These are phyloP conservation scores for Melanotaenia parkinsoni DNA, from an alignment of 2,797 vertebrate genomes.

Conservation along the genomic window DNA sequence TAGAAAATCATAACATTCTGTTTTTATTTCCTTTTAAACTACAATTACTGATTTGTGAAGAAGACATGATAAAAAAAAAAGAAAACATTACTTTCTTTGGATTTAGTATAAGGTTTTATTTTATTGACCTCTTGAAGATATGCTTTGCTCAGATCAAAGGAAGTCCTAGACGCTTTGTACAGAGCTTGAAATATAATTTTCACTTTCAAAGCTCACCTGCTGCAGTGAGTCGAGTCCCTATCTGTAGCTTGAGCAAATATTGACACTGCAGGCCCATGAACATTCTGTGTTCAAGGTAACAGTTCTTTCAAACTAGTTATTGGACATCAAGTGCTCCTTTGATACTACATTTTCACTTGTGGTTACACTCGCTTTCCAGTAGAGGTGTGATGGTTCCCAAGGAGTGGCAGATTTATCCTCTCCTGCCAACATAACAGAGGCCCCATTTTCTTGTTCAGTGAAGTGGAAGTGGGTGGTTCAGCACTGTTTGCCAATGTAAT, in stretches of 20 bases:
- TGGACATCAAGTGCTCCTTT: slow-evolving; percentile 63
- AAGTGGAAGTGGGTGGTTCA: slow-evolving; percentile 71
- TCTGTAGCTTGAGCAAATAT: slow-evolving; percentile 20
- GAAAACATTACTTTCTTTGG: slow-evolving; percentile 31
- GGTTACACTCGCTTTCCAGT: slow-evolving; percentile 59
- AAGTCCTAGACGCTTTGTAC: slow-evolving; percentile 2
- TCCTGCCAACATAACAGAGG: slow-evolving; percentile 62
- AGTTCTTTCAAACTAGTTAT: slow-evolving; percentile 56
- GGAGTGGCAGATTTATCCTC: slow-evolving; percentile 71
- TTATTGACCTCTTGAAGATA: slow-evolving; percentile 38
- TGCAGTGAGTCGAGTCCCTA: neutral
- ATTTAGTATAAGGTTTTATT: slow-evolving; percentile 4
- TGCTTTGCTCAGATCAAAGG: slow-evolving; percentile 44
- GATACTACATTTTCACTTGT: slow-evolving; percentile 49
- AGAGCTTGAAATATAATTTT: slow-evolving; percentile 23
- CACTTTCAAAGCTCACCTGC: slow-evolving; percentile 42
- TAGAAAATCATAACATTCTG: neutral
- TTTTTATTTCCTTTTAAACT: neutral
- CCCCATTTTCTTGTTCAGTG: slow-evolving; percentile 74
- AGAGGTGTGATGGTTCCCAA: slow-evolving; percentile 67
- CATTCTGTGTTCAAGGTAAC: slow-evolving; percentile 51
- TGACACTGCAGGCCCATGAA: slow-evolving; percentile 13
- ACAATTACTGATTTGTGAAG: neutral
- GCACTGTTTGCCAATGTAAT: slow-evolving; percentile 70
- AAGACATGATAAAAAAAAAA: slow-evolving; percentile 9